phyloP scores from a whole-genome alignment of 2,113 vertebrate genomes.

The Ramphastos sulfuratus region DNA sequence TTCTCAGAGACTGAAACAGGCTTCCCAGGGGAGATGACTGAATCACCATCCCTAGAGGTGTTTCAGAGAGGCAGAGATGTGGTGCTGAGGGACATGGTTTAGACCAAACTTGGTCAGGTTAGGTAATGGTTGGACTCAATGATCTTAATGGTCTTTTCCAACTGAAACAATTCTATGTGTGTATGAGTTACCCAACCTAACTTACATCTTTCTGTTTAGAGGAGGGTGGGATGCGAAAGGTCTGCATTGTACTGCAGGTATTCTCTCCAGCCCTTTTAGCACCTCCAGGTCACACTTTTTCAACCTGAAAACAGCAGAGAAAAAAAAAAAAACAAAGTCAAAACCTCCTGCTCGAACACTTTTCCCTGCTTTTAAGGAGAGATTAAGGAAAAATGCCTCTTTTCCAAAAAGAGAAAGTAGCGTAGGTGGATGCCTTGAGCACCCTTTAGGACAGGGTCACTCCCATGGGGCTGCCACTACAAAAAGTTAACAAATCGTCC shows the following conservation, averaged over 20 bases:
- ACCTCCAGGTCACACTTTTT: not conserved
- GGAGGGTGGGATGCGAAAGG: not conserved
- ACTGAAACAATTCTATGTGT: too few species aligned
- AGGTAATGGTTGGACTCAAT: too few species aligned
- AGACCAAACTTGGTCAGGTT: too few species aligned
- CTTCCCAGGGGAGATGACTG: too few species aligned
- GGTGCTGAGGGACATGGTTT: too few species aligned
- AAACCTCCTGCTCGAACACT: not conserved
- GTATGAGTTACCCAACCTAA: not conserved
- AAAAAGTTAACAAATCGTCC: not conserved
- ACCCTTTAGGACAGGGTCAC: not conserved
- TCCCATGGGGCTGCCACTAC: not conserved
- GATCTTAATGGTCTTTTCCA: too few species aligned
- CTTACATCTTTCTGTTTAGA: not conserved
- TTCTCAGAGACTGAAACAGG: too few species aligned
- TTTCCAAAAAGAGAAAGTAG: not conserved
- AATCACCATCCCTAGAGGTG: too few species aligned
- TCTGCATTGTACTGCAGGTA: not conserved
- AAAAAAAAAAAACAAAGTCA: not conserved
- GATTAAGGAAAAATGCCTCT: not conserved
- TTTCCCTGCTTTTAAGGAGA: not conserved
- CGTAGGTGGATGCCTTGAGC: not conserved
- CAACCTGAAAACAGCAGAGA: not conserved
- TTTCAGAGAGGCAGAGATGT: too few species aligned
- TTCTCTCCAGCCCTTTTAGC: not conserved